Percentiles rank a stretch among this genome's conserved stretches.
Conservation (phyloP, 2,113 vertebrate genomes). For the Cynocephalus volans region DNA sequence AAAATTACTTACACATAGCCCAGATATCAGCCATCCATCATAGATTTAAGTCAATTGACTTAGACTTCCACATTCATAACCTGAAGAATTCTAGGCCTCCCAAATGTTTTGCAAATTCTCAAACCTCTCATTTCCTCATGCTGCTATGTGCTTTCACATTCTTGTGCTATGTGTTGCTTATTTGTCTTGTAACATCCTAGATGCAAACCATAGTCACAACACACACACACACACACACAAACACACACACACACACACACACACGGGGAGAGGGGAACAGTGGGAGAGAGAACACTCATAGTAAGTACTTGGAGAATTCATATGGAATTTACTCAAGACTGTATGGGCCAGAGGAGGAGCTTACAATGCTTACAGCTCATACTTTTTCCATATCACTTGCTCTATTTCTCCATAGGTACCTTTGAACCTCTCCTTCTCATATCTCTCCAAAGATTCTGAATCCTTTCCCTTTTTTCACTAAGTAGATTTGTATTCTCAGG, state of each 20-base stretch:
- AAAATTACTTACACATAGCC: background rate
- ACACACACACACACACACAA: background rate
- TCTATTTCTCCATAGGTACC: background rate
- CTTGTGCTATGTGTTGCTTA: background rate
- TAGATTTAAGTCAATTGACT: background rate
- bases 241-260: background rate
- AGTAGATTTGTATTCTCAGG: background rate
- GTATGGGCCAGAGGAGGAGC: background rate
- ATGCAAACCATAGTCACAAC: background rate
- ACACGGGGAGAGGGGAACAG: background rate
- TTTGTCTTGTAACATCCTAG: background rate
- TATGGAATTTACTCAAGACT: background rate
- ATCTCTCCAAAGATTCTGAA: background rate
- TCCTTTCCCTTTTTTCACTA: background rate
- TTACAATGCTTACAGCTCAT: background rate
- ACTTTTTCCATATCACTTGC: background rate
- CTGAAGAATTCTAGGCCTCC: background rate
- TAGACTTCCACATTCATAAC: background rate
- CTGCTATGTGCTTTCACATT: background rate
- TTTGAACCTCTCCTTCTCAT: background rate
- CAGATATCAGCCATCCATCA: background rate
- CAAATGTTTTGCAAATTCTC: background rate
- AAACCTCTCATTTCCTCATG: background rate
- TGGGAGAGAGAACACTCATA: background rate
- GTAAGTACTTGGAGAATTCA: background rate